A percentile compares a stretch with the other conserved stretches of the same genome.
These are phyloP conservation scores for Oenanthe oenanthe DNA, from an alignment of 2,113 vertebrate species.

Conservation along the genomic window DNA sequence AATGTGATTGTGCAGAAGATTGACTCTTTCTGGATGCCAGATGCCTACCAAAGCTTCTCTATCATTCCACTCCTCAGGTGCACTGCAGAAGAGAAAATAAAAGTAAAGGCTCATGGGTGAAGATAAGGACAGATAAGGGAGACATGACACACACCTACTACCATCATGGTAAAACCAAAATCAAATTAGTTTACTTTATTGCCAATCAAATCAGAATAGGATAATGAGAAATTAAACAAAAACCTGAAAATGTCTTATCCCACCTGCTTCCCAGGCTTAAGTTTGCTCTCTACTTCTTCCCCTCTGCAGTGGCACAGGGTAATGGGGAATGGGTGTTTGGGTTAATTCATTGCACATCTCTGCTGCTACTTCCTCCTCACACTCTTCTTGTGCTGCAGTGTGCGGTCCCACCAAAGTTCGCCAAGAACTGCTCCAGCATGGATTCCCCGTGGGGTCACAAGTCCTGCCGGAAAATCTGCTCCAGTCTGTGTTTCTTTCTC, in stretches of 20 bases:
- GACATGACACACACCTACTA: not conserved
- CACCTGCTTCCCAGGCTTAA: not conserved
- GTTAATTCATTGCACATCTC: not conserved
- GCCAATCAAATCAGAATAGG: not conserved
- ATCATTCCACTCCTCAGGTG: not conserved
- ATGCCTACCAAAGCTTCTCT: not conserved
- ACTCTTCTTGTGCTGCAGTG: not conserved
- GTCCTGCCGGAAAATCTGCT: not conserved
- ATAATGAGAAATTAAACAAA: not conserved
- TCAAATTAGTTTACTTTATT: not conserved
- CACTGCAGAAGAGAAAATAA: not conserved
- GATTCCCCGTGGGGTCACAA: not conserved
- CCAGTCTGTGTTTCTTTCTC: not conserved
- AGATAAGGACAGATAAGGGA: not conserved
- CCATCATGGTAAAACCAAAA: not conserved
- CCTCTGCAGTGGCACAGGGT: not conserved
- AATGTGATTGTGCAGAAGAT: not conserved
- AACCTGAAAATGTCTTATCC: not conserved
- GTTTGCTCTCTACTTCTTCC: not conserved
- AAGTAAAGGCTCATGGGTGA: not conserved
- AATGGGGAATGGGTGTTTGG: not conserved
- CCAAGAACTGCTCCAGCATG: not conserved
- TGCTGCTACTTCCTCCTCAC: not conserved
- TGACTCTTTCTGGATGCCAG: not conserved
- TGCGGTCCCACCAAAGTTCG: not conserved